Evolutionary conservation across 2,113 vertebrate genomes (phyloP).

Genomic region (Saguinus midas): DNA sequence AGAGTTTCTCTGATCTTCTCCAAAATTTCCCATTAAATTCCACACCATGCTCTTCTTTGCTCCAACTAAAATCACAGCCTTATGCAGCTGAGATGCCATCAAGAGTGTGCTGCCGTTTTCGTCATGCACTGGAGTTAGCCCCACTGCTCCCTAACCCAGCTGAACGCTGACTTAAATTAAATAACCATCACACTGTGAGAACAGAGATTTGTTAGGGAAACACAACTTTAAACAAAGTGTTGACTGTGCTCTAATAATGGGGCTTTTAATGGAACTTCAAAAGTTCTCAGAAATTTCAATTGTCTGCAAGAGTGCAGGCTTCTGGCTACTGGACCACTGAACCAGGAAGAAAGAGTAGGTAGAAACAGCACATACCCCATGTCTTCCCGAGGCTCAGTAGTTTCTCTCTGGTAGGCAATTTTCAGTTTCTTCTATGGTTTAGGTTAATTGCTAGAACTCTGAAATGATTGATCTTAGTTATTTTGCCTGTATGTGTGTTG

Average conservation of each 20-base stretch:
- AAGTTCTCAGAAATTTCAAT: background rate
- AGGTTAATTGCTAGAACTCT: background rate
- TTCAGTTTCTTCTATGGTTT: background rate
- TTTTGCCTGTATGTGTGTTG: background rate
- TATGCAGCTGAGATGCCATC: background rate
- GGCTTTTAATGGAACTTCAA: background rate
- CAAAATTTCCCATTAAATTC: background rate
- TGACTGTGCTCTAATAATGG: background rate
- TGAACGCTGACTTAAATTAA: background rate
- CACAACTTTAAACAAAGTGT: background rate
- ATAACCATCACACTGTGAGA: background rate
- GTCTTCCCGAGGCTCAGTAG: background rate
- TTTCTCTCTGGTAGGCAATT: background rate
- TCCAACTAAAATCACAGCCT: background rate
- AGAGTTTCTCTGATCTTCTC: background rate
- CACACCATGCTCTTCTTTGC: background rate
- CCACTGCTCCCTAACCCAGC: background rate
- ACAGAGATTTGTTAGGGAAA: background rate
- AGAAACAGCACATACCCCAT: fast-evolving
- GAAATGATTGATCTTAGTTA: background rate
- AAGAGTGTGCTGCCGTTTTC: background rate
- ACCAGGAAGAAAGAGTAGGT: fast-evolving
- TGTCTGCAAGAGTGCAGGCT: background rate
- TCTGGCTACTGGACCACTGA: background rate
- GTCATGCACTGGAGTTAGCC: background rate